Percentiles rank a stretch among this genome's conserved stretches.
phyloP scores from a whole-genome alignment of 1,140 invertebrate species.

The Ericerus pela region DNA sequence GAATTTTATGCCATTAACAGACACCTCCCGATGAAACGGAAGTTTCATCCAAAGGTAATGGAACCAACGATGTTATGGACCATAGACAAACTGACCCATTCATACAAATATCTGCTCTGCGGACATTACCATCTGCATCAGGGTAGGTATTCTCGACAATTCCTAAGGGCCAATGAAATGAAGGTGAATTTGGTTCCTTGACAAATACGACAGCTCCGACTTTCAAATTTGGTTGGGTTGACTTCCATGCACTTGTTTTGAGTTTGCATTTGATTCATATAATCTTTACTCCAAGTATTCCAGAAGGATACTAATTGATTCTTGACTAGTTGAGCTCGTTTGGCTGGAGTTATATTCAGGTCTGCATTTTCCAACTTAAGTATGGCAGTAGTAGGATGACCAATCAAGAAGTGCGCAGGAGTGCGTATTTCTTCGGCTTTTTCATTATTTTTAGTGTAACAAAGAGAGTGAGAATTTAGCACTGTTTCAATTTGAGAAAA shows the following conservation, averaged over 20 bases:
- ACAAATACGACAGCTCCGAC: conserved; percentile 22
- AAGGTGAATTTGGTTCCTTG: too few relatives aligned
- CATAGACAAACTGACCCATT: too few relatives aligned
- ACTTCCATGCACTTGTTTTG: conserved; percentile 24
- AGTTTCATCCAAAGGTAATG: too few relatives aligned
- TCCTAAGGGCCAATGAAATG: conserved; percentile 25
- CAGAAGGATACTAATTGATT: conserved; percentile 22
- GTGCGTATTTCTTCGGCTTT: conserved; percentile 24
- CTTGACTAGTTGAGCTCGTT: conserved; percentile 19
- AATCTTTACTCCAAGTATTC: conserved; percentile 24
- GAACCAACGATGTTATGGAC: too few relatives aligned
- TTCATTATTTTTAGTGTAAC: too few relatives aligned
- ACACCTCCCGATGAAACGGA: too few relatives aligned
- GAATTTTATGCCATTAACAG: too few relatives aligned
- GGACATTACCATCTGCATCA: conserved; percentile 21
- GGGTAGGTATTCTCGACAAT: conserved; percentile 21
- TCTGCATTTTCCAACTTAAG: conserved; percentile 1
- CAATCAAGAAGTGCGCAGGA: conserved; percentile 25
- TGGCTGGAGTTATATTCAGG: conserved; percentile 18
- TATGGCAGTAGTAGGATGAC: conserved; percentile 14
- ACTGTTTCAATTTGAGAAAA: conserved; percentile 25
- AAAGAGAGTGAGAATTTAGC: conserved; percentile 25
- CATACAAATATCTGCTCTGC: conserved; percentile 7
- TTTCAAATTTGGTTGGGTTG: conserved; percentile 12
- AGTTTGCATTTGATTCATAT: too few relatives aligned